A percentile compares a stretch with the other conserved stretches of the same genome.
Conservation (phyloP, 2,888 invertebrate genomes). For the Acrobasis suavella region DNA sequence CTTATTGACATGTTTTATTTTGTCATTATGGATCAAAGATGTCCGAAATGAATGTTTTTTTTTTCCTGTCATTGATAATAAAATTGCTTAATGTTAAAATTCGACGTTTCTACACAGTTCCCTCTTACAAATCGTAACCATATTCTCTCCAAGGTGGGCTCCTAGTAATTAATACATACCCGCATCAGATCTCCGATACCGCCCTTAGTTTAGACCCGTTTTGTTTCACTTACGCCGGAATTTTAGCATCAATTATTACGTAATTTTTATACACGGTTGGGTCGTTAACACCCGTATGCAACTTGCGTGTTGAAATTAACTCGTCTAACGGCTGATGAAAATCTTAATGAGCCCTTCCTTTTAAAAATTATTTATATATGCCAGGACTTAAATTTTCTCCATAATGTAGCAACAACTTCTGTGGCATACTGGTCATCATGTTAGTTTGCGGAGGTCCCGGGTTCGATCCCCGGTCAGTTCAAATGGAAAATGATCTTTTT, state of each 20-base stretch:
- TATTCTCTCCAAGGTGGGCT: conserved; percentile 5
- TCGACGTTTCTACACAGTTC: background rate
- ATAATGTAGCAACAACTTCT: too few relatives aligned
- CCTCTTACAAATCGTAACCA: background rate
- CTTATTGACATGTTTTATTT: too few relatives aligned
- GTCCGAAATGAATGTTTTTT: too few relatives aligned
- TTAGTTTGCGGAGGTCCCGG: too few relatives aligned
- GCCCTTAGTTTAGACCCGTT: conserved; percentile 12
- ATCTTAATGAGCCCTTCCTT: conserved; percentile 14
- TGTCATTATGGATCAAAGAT: too few relatives aligned
- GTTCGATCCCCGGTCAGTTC: too few relatives aligned
- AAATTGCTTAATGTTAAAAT: background rate
- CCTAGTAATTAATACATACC: conserved; percentile 9
- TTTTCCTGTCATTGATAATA: too few relatives aligned
- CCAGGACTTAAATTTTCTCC: background rate
- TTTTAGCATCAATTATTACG: conserved; percentile 16
- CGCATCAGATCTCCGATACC: conserved; percentile 16
- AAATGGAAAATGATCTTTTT: too few relatives aligned
- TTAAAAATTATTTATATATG: background rate
- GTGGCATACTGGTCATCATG: too few relatives aligned
- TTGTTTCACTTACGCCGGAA: conserved; percentile 15
- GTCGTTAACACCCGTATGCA: conserved; percentile 12
- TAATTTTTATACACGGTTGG: conserved; percentile 11
- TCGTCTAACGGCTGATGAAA: conserved; percentile 4
- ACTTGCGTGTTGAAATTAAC: conserved; percentile 14